Conservation (phyloP, 2,888 invertebrate species). For the Blastobasis lacticolella region DNA sequence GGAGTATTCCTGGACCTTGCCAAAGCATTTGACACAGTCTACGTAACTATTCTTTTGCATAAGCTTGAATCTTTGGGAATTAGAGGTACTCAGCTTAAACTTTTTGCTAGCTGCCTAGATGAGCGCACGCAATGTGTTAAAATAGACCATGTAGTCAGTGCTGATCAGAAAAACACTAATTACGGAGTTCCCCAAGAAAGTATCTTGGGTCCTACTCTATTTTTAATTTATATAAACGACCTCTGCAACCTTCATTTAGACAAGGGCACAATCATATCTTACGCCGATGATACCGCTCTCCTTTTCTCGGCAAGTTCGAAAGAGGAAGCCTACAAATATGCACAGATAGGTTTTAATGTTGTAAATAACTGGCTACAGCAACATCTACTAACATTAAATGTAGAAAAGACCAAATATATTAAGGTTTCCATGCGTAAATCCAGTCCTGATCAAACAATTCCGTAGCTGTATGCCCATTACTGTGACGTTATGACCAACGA, state of each 20-base stretch:
- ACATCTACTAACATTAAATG: constrained; percentile 10
- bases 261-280: constrained; percentile 6
- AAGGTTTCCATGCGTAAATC: background rate
- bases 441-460: no score
- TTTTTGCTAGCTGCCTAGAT: constrained; percentile 8
- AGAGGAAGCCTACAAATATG: constrained; percentile 1
- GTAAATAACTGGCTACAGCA: constrained; percentile 3
- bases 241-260: background rate
- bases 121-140: constrained; percentile 4
- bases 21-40: background rate
- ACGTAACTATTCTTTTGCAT: background rate
- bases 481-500: no score
- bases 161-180: background rate
- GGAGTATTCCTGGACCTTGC: background rate
- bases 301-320: constrained; percentile 5
- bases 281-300: constrained; percentile 9
- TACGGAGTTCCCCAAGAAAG: constrained; percentile 11
- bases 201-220: constrained; percentile 10
- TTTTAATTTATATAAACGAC: constrained; percentile 8
- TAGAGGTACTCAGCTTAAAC: constrained; percentile 4
- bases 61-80: constrained; percentile 6
- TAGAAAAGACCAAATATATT: constrained; percentile 9
- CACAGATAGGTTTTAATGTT: constrained; percentile 2
- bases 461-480: no score
- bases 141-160: constrained; percentile 1